A percentile compares a stretch with the other conserved stretches of the same genome.
Evolutionary conservation across 2,888 invertebrate genomes (phyloP).

Genomic region (Podotricha telesiphe): DNA sequence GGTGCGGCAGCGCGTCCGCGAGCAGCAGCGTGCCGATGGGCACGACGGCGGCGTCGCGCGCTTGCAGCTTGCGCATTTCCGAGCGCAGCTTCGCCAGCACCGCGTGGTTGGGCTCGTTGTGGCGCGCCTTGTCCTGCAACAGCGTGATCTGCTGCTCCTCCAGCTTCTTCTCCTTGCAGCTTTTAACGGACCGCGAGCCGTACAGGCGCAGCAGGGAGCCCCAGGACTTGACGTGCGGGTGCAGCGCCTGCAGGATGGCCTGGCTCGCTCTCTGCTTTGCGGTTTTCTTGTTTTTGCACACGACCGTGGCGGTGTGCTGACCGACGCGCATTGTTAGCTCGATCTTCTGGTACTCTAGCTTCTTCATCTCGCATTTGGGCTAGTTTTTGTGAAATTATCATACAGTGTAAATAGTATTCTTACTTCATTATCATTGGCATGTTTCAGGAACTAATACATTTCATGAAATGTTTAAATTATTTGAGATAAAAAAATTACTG

Average conservation of each 20-base stretch:
- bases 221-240: constrained; percentile 97
- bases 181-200: constrained; percentile 95
- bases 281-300: constrained; percentile 97
- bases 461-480: too few species aligned
- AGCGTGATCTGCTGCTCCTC: constrained; percentile 96
- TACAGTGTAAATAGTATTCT: too few species aligned
- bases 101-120: constrained; percentile 95
- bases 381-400: constrained; percentile 3
- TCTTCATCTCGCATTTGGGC: constrained; percentile 80
- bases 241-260: constrained; percentile 94
- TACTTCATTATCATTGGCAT: too few species aligned
- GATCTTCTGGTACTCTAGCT: constrained; percentile 94
- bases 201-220: constrained; percentile 96
- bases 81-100: constrained; percentile 92
- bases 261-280: constrained; percentile 98
- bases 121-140: constrained; percentile 90
- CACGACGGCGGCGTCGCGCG: constrained; percentile 84
- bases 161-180: constrained; percentile 95
- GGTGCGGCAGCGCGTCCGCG: constrained; percentile 84
- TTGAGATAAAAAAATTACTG: too few species aligned
- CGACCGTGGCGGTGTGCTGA: constrained; percentile 93
- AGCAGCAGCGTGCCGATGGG: constrained; percentile 82
- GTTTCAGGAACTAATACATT: too few species aligned
- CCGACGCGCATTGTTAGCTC: constrained; percentile 98
- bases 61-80: constrained; percentile 91